These are phyloP conservation scores for Alitta virens DNA, from an alignment of 2,888 invertebrate genomes.

Conservation along the genomic window DNA sequence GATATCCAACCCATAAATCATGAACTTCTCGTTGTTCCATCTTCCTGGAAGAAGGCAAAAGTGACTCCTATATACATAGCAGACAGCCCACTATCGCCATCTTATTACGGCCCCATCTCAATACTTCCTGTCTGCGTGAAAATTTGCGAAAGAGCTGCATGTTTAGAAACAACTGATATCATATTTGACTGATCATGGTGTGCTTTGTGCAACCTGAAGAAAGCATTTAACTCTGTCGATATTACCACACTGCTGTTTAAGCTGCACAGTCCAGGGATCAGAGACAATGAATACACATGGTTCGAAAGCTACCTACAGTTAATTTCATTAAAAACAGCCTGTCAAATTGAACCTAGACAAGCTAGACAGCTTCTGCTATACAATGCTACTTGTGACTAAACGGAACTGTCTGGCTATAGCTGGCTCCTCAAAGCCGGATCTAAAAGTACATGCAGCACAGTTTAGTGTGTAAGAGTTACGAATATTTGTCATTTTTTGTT, in stretches of 20 bases:
- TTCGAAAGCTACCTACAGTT: neutral
- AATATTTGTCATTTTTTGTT: too few species aligned
- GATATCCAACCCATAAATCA: neutral
- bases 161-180: neutral
- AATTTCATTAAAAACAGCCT: too few species aligned
- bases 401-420: neutral
- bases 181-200: neutral
- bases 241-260: neutral
- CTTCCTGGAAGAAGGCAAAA: neutral
- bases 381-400: too few species aligned
- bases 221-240: neutral
- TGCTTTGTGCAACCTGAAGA: neutral
- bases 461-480: too few species aligned
- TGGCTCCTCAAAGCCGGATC: neutral
- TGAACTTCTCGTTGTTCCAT: neutral
- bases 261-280: neutral
- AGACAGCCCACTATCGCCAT: neutral
- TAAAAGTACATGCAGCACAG: too few species aligned
- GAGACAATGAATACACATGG: neutral
- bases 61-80: neutral
- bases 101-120: neutral
- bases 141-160: neutral
- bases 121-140: conserved; percentile 1
- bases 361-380: too few species aligned
- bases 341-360: too few species aligned